Evolutionary conservation across 2,113 vertebrate species (phyloP), one percentile per base, ranked within the genome.

Genomic region (Mobula hypostoma): DNA sequence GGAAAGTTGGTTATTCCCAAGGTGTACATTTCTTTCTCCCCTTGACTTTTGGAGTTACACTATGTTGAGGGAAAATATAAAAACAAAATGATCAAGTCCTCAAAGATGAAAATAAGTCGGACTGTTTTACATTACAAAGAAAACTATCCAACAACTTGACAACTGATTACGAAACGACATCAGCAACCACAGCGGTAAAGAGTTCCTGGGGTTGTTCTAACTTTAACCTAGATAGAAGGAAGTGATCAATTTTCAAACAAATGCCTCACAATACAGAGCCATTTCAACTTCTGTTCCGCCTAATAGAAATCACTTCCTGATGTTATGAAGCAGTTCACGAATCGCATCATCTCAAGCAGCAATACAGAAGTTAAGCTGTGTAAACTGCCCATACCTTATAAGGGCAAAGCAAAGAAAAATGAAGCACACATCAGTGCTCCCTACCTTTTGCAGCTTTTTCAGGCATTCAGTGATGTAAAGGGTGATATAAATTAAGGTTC

Each of bases 21-120:
- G 0, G 99, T 99, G 96, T 99, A 99, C 99, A 99, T 99, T 95
- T 99, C 99, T 94, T 99, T 99, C 95, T 99, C 99, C 61, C 99
- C 99, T 95, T 99, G 99, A 95, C 97, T 96, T 96, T 97, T 98
- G 95, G 98, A 99, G 96, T 98, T 99, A 95, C 99, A 99, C 99
- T 99, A 96, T 93, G 32, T 93, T 74, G 72, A 32, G 66, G 32
- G 27, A 58, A 85, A 63, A 87, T 17, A 82, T 15, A 88, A 63
- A 58, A 27, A 12, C 68, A 61, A 66, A 17, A 77, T 83, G 8
- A 94, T 48, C 36, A 76, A 2, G 29, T 74, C 11, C 91, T 40
- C 74, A 93, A 93, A 93, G 56, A 12, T 19, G 0, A 14, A 92
- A 92, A 19, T 56, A 40, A 7, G 27, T 24, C 17, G 66, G 1